Conservation (phyloP, 2,113 vertebrate genomes). For the Carollia perspicillata region DNA sequence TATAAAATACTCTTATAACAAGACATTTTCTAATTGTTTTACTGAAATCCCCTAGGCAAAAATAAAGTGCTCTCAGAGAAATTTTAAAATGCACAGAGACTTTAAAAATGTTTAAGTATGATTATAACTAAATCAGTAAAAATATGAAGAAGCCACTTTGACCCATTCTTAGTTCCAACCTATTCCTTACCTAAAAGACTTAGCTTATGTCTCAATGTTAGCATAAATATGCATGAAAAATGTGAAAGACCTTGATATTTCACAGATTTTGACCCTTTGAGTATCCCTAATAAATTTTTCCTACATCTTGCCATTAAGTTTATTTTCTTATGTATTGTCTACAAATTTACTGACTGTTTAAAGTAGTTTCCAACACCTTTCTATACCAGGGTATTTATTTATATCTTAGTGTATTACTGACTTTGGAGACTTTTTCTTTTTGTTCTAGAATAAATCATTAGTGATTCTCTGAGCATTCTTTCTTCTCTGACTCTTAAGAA, state of each 20-base stretch:
- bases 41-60: background rate
- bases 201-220: conserved; percentile 53
- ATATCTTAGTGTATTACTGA: conserved; percentile 2
- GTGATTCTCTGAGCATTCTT: background rate
- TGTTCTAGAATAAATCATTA: background rate
- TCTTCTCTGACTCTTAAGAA: background rate
- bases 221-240: conserved; percentile 60
- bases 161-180: background rate
- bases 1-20: background rate
- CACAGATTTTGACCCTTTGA: conserved; percentile 57
- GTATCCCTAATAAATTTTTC: conserved; percentile 59
- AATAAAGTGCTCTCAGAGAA: background rate
- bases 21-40: conserved; percentile 12
- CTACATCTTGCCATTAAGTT: conserved; percentile 38
- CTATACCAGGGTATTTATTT: background rate
- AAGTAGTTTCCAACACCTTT: background rate
- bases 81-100: background rate
- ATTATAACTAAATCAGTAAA: background rate
- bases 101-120: background rate
- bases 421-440: background rate
- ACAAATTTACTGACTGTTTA: background rate
- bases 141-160: conserved; percentile 11
- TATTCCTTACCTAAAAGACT: background rate
- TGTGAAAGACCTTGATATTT: conserved; percentile 53
- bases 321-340: background rate